Base-by-base conservation (phyloP, 1,140 invertebrate genomes). In the Pentalonia nigronervosa region DNA sequence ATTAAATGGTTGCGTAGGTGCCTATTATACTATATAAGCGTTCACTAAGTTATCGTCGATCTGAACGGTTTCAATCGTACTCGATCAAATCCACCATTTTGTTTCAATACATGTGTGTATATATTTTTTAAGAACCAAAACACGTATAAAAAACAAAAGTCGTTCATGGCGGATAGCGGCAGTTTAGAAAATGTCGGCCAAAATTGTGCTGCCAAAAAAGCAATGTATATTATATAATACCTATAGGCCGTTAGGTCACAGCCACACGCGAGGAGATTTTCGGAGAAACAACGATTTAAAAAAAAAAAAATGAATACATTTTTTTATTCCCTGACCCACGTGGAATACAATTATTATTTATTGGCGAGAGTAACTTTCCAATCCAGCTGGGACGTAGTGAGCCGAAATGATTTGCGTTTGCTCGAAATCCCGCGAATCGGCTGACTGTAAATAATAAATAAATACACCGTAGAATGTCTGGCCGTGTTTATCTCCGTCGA, bases 371-470 rank as follows among this genome's bases (percentile, higher is more conserved):
- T 76, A n/a, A 76, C 60, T 76, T 76, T 76, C 60, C 60, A 76
- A 76, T 76, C 60, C 60, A 76, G n/a, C 60, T 76, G 60, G 60
- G 60, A 76, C 60, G 60, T 76, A 76, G 60, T 76, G 60, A 76
- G 30, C n/a, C 60, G 60, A 76, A 76, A 76, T 76, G n/a, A 76
- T 76, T 76, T 76, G 60, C 60, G n/a, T 76, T 76, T 76, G 60
- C 60, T 76, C 30, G 30, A n/a, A 76, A 76, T 67, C 30, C 30
- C 30, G 60, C 14, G 60, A 3, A 67, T n/a, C 60, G 60, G 17
- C n/a, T 76, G 30, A 76, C 60, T 67, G 30, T 76, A 76, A 76
- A 76, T 76, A 76, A 67, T 67, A 67, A 76, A 9, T 76, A n/a
- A 76, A 9, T 76, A n/a, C n/a, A 76, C 30, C n/a, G 14, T 30